Percentiles rank a stretch among this genome's conserved stretches.
These are phyloP conservation scores for Agriopis aurantiaria DNA, from an alignment of 2,888 invertebrate species.

Conservation along the genomic window DNA sequence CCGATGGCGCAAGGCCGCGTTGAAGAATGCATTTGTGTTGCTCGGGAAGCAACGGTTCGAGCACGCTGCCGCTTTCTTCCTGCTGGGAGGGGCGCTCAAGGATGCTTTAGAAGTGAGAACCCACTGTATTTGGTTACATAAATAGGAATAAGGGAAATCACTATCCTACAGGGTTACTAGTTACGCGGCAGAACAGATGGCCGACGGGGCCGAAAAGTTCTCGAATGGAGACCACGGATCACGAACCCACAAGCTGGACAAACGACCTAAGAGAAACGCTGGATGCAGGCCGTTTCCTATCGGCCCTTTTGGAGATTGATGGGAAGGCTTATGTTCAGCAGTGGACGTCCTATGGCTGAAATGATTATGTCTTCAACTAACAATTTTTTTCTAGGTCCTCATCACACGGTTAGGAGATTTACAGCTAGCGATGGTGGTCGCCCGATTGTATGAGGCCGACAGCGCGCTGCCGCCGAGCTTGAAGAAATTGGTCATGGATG, in stretches of 20 bases:
- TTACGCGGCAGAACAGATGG: too few species aligned
- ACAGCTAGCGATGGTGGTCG: slow-evolving; percentile 97
- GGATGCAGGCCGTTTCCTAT: too few species aligned
- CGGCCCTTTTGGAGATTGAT: too few species aligned
- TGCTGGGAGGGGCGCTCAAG: slow-evolving; percentile 96
- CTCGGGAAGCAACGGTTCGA: slow-evolving; percentile 98
- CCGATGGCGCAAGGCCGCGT: slow-evolving; percentile 98
- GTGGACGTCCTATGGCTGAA: too few species aligned
- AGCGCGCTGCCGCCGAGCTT: slow-evolving; percentile 90
- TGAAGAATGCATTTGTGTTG: slow-evolving; percentile 99
- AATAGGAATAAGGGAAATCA: too few species aligned
- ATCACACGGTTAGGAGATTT: slow-evolving; percentile 97
- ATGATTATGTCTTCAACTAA: too few species aligned
- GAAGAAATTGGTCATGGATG: slow-evolving; percentile 91
- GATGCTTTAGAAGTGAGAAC: slow-evolving; percentile 95
- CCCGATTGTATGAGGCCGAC: slow-evolving; percentile 95
- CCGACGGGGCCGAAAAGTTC: too few species aligned
- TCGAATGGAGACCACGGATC: too few species aligned
- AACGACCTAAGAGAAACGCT: too few species aligned
- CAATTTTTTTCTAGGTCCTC: slow-evolving; percentile 87
- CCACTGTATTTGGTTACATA: background rate
- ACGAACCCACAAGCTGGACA: too few species aligned
- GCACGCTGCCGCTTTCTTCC: slow-evolving; percentile 99
- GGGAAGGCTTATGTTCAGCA: too few species aligned
- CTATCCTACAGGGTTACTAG: too few species aligned